Evolutionary conservation across 2,113 vertebrate genomes (phyloP).

Genomic region (Aspiorhynchus laticeps): DNA sequence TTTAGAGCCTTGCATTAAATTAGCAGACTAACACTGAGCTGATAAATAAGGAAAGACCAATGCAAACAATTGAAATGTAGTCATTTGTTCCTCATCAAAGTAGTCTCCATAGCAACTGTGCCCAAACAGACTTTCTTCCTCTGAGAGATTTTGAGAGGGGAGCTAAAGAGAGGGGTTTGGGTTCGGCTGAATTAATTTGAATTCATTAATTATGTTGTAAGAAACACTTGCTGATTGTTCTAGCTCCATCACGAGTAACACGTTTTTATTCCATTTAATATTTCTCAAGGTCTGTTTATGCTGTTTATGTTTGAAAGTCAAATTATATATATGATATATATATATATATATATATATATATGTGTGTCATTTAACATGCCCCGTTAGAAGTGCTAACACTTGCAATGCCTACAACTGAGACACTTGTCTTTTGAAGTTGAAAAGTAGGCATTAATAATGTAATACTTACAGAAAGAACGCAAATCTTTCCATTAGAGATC

Average conservation of each 20-base stretch:
- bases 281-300: no score
- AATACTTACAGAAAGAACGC: constrained; percentile 48
- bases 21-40: constrained; percentile 12
- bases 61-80: constrained; percentile 41
- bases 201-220: constrained; percentile 64
- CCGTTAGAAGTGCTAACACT: constrained; percentile 50
- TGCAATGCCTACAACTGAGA: constrained; percentile 65
- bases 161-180: constrained; percentile 61
- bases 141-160: constrained; percentile 58
- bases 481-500: constrained; percentile 65
- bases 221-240: constrained; percentile 26
- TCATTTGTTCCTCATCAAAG: constrained; percentile 54
- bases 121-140: constrained; percentile 64
- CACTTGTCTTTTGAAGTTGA: constrained; percentile 47
- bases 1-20: background rate
- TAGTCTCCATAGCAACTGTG: constrained; percentile 62
- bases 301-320: no score
- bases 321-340: no score
- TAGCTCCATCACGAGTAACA: background rate
- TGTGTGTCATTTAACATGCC: background rate
- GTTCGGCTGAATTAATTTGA: constrained; percentile 69
- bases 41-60: constrained; percentile 27
- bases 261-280: no score
- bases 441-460: constrained; percentile 38
- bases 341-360: no score